These are phyloP conservation scores for Trachelipus rathkii DNA, from an alignment of 1,140 invertebrate species.

Conservation along the genomic window DNA sequence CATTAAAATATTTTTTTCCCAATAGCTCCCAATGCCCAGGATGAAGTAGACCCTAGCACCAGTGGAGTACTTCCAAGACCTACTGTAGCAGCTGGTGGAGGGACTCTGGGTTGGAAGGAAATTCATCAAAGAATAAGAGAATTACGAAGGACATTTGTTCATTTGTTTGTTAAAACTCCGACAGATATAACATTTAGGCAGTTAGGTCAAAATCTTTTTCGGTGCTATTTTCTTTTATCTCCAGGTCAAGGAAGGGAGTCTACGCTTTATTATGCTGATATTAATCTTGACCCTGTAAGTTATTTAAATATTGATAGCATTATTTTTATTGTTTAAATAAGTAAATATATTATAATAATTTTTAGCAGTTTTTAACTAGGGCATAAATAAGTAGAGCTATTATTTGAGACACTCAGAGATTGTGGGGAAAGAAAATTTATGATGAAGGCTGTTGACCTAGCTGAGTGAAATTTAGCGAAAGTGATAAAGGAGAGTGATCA, in stretches of 20 bases:
- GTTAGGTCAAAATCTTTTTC: constrained; percentile 30
- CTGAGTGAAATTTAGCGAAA: too few species aligned
- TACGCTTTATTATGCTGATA: constrained; percentile 43
- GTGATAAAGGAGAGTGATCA: too few species aligned
- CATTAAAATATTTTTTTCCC: not conserved
- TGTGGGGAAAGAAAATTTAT: not conserved
- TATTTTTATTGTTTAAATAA: not conserved
- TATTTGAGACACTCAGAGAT: not conserved
- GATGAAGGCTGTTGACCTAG: too few species aligned
- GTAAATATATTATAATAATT: not conserved
- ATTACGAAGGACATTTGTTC: constrained; percentile 40
- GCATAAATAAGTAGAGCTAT: not conserved
- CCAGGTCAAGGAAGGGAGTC: constrained; percentile 44
- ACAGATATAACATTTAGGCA: constrained; percentile 42
- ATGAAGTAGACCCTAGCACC: not conserved
- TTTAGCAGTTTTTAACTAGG: not conserved
- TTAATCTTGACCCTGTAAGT: constrained; percentile 40
- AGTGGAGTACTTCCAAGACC: not conserved
- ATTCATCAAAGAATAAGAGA: constrained; percentile 41
- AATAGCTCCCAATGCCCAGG: not conserved
- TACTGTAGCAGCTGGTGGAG: constrained; percentile 13
- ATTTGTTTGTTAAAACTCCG: constrained; percentile 43
- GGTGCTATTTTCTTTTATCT: constrained; percentile 42
- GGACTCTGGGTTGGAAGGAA: constrained; percentile 35
- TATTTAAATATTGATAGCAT: not conserved